These are phyloP conservation scores for Symphodus melops DNA, from an alignment of 2,113 vertebrate genomes.

Conservation along the genomic window DNA sequence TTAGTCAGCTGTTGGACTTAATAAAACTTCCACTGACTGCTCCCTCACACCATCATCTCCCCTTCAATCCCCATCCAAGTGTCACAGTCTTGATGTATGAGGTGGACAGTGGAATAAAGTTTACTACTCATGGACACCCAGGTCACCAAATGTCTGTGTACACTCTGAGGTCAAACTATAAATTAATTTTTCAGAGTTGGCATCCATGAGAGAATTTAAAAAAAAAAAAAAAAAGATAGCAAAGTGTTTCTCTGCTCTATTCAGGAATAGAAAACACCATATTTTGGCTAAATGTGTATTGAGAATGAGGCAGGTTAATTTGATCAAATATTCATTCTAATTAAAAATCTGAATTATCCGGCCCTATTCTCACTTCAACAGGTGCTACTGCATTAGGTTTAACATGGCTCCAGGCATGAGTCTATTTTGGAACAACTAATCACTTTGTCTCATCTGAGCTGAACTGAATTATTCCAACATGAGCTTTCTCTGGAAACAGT, in stretches of 20 bases:
- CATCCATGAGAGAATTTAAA: not conserved
- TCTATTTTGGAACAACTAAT: constrained; percentile 40
- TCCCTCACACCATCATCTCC: constrained; percentile 50
- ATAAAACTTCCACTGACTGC: constrained; percentile 69
- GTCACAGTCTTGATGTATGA: constrained; percentile 73
- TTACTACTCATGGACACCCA: constrained; percentile 46
- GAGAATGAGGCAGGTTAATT: not conserved
- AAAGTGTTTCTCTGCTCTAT: not conserved
- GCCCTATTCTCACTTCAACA: constrained; percentile 29
- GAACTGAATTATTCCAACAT: constrained; percentile 48
- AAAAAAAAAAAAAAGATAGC: not conserved
- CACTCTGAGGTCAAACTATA: constrained; percentile 12
- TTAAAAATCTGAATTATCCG: constrained; percentile 37
- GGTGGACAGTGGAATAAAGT: constrained; percentile 61
- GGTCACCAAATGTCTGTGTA: constrained; percentile 49
- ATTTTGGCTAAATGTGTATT: constrained; percentile 6
- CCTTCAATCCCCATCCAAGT: constrained; percentile 64
- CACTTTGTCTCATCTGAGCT: constrained; percentile 26
- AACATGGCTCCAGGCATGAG: constrained; percentile 12
- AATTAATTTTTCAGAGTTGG: constrained; percentile 15
- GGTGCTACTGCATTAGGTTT: constrained; percentile 38
- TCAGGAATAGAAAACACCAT: constrained; percentile 2
- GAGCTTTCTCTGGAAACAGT: constrained; percentile 45
- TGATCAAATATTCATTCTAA: constrained; percentile 40
- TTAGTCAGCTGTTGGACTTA: constrained; percentile 59